Evolutionary conservation across 2,888 invertebrate species (phyloP), one percentile per base, ranked within the genome.

Genomic region (Gibbula magus): DNA sequence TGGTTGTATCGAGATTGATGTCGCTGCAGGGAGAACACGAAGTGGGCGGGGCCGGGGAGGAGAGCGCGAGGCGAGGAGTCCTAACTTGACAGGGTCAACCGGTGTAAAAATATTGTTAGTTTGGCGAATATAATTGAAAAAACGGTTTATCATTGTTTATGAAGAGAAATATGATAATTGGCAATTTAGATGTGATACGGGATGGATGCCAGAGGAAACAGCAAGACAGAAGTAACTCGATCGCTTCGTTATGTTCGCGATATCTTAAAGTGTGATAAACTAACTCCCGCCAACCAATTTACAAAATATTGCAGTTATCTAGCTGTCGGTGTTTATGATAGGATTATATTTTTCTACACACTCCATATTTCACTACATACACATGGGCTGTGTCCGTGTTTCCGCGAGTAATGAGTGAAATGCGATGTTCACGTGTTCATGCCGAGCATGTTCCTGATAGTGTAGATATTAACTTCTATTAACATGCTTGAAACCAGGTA

Each of bases 91-190:
- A 3, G 35, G 70, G 70, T 70, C 70, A 35, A 35, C 35, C 18
- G 25, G 70, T 70, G 70, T 70, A 39, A 39, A 61, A 3, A 25
- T 61, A 29, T 29, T 61, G 29, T 29, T 61, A 18, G 25, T 29
- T 61, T 25, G 29, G 61, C 29, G 61, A 61, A 61, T 61, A 61
- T 61, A 61, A 70, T 70, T 39, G 70, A 35, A 70, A 35, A 70
- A 70, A 70, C 70, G 13, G 70, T 70, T 70, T 70, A 61, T 39
- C 35, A 70, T 70, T 32, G 39, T 70, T 70, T 70, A 70, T 70
- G 35, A 35, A 35, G 20, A 70, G 29, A 70, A 20, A 70, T 35
- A 70, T 70, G 32, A 70, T 70, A 70, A 70, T 70, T 70, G 70
- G 70, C 39, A 35, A 70, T 70, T 70, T 70, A 45, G 45, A 45